These are phyloP conservation scores for Lapara coniferarum DNA, from an alignment of 2,888 invertebrate genomes.

Conservation along the genomic window DNA sequence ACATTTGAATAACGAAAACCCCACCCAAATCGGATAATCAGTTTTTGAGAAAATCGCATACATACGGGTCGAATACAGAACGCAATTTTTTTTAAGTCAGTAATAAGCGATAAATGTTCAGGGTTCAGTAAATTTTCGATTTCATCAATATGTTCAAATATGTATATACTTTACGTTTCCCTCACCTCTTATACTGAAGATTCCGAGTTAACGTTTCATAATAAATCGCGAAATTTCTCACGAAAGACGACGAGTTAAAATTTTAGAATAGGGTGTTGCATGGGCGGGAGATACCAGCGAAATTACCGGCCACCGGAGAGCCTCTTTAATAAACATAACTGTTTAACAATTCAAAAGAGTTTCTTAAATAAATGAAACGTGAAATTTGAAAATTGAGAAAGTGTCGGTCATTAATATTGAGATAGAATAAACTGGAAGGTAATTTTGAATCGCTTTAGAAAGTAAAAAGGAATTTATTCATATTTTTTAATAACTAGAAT, in stretches of 20 bases:
- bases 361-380: conserved; percentile 24
- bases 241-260: conserved; percentile 15
- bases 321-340: conserved; percentile 24
- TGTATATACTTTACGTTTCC: too few relatives aligned
- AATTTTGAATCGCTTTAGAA: conserved; percentile 17
- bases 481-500: conserved; percentile 22
- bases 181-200: neutral
- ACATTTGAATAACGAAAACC: too few relatives aligned
- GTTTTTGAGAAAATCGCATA: too few relatives aligned
- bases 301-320: conserved; percentile 22
- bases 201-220: neutral
- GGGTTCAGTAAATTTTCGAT: too few relatives aligned
- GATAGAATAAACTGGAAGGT: conserved; percentile 20
- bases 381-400: conserved; percentile 24
- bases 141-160: too few relatives aligned
- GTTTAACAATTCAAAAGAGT: conserved; percentile 24
- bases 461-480: conserved; percentile 22
- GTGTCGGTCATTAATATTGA: conserved; percentile 24
- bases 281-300: neutral
- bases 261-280: conserved; percentile 7
- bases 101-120: too few relatives aligned
- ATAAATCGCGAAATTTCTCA: neutral
- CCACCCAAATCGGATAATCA: too few relatives aligned
- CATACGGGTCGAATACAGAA: too few relatives aligned
- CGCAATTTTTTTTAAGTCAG: too few relatives aligned